Evolutionary conservation across 1,140 invertebrate genomes (phyloP).

Genomic region (Phenacoccus solenopsis): DNA sequence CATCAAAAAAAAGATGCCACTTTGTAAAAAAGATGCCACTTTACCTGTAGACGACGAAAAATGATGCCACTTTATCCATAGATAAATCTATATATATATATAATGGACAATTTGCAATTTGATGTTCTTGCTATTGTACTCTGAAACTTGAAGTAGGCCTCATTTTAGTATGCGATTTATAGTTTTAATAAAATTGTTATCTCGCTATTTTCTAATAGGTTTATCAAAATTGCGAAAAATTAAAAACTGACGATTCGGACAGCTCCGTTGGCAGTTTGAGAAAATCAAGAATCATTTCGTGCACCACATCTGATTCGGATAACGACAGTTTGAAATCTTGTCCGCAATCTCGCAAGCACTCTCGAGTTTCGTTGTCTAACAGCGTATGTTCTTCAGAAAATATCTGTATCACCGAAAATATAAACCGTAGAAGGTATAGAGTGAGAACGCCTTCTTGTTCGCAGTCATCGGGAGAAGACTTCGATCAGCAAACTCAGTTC

Average conservation of each 20-base stretch:
- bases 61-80: too few relatives aligned
- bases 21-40: too few relatives aligned
- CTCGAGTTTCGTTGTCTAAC: neutral
- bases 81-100: too few relatives aligned
- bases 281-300: neutral
- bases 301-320: neutral
- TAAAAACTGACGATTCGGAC: conserved; percentile 1
- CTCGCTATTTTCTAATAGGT: too few relatives aligned
- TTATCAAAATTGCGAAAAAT: conserved; percentile 6
- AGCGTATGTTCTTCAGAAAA: neutral
- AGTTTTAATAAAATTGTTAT: too few relatives aligned
- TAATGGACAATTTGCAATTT: too few relatives aligned
- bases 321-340: neutral
- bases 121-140: too few relatives aligned
- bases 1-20: too few relatives aligned
- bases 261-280: neutral
- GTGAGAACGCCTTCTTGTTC: neutral
- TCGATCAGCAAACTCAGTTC: neutral
- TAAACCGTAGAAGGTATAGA: neutral
- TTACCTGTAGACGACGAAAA: too few relatives aligned
- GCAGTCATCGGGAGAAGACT: neutral
- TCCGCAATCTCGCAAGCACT: neutral
- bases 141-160: too few relatives aligned
- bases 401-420: neutral
- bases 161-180: too few relatives aligned